Base-by-base conservation (phyloP, 2,113 vertebrate genomes). In the Columba janthina region DNA sequence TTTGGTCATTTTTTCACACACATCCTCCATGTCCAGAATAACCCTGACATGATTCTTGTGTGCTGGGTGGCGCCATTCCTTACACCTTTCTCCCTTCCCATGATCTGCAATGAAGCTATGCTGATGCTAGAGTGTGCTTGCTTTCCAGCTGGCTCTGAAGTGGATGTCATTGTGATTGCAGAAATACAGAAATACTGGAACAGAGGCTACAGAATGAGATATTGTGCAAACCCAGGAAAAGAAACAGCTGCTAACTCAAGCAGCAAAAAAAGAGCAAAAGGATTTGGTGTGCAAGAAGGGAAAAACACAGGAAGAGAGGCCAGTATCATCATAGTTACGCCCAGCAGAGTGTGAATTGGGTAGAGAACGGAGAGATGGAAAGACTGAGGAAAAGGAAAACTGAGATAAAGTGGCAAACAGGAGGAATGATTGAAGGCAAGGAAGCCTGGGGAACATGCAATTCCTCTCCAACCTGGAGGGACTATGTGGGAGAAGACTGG, bases 101-200 rank as follows among this genome's bases (percentile, higher is more conserved):
- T 40, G 22, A 38, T 74, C 48, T 87, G 24, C 46, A 78, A 3
- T 0, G 0, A 28, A 75, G 28, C 65, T 89, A 11, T 42, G 38
- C 61, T 86, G 60, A 66, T 88, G 75, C 50, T 69, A 57, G 40
- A 50, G 50, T 15, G 18, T 76, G 9, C 25, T 57, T 84, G 28
- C 58, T 66, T 90, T 88, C 72, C 88, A 94, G n/a, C 85, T 87
- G 89, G 67, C 85, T 85, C 42, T 73, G 40, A 48, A 88, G 40
- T 40, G 29, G 24, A 48, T 87, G 70, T 19, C 9, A 14, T 67
- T 84, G 42, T 80, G 54, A 36, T 67, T 90, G 50, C 54, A 93
- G 66, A 73, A 84, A 88, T 70, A 38, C 42, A 36, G 73, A 69
- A 78, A 50, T 44, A 83, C 51, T 81, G 74, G 28, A 85, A 70